Conservation (phyloP, 2,797 vertebrate species). For the Rachycentron canadum region DNA sequence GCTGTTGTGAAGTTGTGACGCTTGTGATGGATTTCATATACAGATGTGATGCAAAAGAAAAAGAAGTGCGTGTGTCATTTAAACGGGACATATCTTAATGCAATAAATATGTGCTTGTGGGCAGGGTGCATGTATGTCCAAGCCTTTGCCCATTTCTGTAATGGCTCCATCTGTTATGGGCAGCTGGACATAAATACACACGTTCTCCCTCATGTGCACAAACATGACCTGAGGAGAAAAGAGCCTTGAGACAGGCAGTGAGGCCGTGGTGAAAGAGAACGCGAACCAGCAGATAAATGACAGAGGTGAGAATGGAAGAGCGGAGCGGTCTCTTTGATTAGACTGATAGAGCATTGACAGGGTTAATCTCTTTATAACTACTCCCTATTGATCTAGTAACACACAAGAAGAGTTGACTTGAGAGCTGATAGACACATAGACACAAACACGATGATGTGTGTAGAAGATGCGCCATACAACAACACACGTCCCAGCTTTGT, state of each 20-base stretch:
- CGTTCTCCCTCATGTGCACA: conserved; percentile 9
- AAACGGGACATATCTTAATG: conserved; percentile 29
- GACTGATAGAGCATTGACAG: conserved; percentile 71
- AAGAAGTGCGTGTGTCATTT: conserved; percentile 9
- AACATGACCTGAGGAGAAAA: conserved; percentile 35
- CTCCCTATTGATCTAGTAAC: conserved; percentile 74
- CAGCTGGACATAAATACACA: conserved; percentile 53
- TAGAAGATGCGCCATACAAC: conserved; percentile 13
- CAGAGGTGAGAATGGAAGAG: conserved; percentile 34
- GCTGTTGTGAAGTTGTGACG: neutral
- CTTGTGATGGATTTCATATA: conserved; percentile 33
- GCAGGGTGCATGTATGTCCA: conserved; percentile 49
- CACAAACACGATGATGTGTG: conserved; percentile 29
- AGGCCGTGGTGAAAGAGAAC: conserved; percentile 3
- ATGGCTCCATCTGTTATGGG: conserved; percentile 69
- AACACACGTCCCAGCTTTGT: conserved; percentile 44
- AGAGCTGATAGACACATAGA: conserved; percentile 51
- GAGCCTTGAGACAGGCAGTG: conserved; percentile 8
- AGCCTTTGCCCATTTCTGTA: conserved; percentile 61
- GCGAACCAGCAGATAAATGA: conserved; percentile 27
- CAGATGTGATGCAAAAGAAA: neutral
- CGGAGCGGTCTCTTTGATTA: conserved; percentile 58
- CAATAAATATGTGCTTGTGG: conserved; percentile 44
- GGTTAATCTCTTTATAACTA: conserved; percentile 80
- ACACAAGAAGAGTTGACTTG: conserved; percentile 41